Conservation (phyloP, 2,888 invertebrate species). For the Lepetodrilus schrolli region DNA sequence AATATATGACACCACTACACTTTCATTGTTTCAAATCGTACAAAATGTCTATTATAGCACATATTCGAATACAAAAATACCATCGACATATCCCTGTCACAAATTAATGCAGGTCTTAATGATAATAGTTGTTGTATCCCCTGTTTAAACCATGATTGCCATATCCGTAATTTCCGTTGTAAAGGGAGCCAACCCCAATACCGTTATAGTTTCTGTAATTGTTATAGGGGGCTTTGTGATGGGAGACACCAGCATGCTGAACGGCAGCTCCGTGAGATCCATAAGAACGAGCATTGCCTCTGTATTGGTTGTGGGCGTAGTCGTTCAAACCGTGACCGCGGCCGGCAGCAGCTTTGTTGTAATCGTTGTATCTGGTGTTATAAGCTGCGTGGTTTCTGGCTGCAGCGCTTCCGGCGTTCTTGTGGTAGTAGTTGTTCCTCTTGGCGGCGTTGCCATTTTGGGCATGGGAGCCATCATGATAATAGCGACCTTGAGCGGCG, state of each 20-base stretch:
- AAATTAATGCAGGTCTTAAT: too few relatives aligned
- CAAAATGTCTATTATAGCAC: too few relatives aligned
- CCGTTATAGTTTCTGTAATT: too few relatives aligned
- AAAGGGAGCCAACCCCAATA: neutral
- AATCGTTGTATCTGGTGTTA: neutral
- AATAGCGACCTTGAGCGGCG: neutral
- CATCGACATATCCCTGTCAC: too few relatives aligned
- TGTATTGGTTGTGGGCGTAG: constrained; percentile 11
- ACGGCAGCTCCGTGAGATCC: neutral
- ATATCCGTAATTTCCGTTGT: too few relatives aligned
- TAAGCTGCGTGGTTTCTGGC: neutral
- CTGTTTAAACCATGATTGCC: too few relatives aligned
- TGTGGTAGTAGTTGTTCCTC: neutral
- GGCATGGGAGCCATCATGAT: neutral
- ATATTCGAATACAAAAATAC: too few relatives aligned
- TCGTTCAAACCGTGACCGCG: constrained; percentile 1
- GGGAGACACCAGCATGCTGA: neutral
- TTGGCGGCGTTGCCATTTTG: neutral
- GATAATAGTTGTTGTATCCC: too few relatives aligned
- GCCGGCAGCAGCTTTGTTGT: constrained; percentile 23
- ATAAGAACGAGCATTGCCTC: neutral
- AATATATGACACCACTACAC: too few relatives aligned
- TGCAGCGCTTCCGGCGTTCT: neutral
- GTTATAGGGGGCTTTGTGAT: neutral
- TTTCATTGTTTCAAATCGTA: too few relatives aligned